Base-by-base conservation (phyloP, 2,113 vertebrate genomes). In the Helogale parvula region DNA sequence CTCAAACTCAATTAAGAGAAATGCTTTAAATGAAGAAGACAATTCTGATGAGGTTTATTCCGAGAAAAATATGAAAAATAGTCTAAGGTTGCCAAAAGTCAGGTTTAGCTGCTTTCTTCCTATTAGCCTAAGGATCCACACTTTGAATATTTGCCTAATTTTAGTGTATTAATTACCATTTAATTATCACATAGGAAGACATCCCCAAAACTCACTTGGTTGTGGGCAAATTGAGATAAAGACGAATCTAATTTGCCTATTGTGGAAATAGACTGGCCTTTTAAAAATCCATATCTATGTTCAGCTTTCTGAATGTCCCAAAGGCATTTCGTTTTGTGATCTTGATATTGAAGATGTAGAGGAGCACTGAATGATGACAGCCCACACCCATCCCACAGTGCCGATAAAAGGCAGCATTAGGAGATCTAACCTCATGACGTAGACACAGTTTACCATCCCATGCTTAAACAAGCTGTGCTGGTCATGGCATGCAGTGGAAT, bases 151-250 rank as follows among this genome's bases (percentile, higher is more conserved):
- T 96, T 93, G 57, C 76, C 60, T 90, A 88, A 87, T 87, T 88
- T 82, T 97, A 86, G 57, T 21, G 96, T 97, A 95, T 93, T 94
- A 83, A 93, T 88, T 89, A 41, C 79, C 33, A 96, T 95, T 88
- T 90, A 91, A 80, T 94, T 97, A 80, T 72, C 14, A 85, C 31
- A 9, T 88, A 76, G 52, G 38, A 96, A 96, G 52, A 90, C 13
- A 77, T 94, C 76, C 52, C n/a, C 57, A 74, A 97, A 96, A 86
- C 15, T 16, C 92, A 27, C 31, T 76, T 19, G 94, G 33, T 93
- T 76, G 17, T 91, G 45, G 77, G 41, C 25, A 93, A 95, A 95
- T 31, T 96, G 76, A 29, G 63, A 57, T 84, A 52, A 93, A 96
- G 76, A 88, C 17, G 54, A 76, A 79, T 92, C 35, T 82, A 88